A percentile compares a stretch with the other conserved stretches of the same genome.
These are phyloP conservation scores for Lasioglossum albipes DNA, from an alignment of 1,140 invertebrate species.

Conservation along the genomic window DNA sequence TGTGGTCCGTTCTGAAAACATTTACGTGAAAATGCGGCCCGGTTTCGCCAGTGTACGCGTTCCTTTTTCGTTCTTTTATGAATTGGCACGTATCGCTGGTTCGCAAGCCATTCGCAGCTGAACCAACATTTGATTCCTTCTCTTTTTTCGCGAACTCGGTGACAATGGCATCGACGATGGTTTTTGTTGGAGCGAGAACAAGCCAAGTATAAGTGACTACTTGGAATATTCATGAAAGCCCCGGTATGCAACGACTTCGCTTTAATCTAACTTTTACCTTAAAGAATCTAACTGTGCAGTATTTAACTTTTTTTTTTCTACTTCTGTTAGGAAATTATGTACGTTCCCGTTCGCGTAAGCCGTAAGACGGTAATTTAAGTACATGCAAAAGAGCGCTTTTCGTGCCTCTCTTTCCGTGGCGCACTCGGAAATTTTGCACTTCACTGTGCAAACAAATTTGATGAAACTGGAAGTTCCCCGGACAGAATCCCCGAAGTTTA, in stretches of 20 bases:
- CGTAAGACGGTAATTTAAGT: constrained; percentile 5
- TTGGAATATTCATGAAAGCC: constrained; percentile 43
- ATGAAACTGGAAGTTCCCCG: neutral
- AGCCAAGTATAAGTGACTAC: constrained; percentile 23
- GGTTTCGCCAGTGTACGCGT: too few relatives aligned
- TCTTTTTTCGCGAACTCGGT: constrained; percentile 22
- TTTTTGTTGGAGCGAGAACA: constrained; percentile 22
- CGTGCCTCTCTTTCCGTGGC: neutral
- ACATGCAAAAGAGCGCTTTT: neutral
- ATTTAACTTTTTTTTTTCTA: constrained; percentile 27
- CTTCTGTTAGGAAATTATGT: neutral
- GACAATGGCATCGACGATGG: constrained; percentile 48
- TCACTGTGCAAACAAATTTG: neutral
- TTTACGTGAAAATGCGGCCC: too few relatives aligned
- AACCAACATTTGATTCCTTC: neutral
- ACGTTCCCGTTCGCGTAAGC: neutral
- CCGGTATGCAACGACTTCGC: neutral
- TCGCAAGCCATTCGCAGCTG: neutral
- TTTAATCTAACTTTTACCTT: constrained; percentile 32
- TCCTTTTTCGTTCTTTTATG: too few relatives aligned
- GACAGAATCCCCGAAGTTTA: too few relatives aligned
- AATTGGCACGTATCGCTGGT: neutral
- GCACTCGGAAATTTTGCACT: neutral
- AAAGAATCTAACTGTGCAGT: constrained; percentile 32
- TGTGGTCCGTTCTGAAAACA: too few relatives aligned